Evolutionary conservation across 2,113 vertebrate genomes (phyloP).

Genomic region (Solenodon paradoxus): DNA sequence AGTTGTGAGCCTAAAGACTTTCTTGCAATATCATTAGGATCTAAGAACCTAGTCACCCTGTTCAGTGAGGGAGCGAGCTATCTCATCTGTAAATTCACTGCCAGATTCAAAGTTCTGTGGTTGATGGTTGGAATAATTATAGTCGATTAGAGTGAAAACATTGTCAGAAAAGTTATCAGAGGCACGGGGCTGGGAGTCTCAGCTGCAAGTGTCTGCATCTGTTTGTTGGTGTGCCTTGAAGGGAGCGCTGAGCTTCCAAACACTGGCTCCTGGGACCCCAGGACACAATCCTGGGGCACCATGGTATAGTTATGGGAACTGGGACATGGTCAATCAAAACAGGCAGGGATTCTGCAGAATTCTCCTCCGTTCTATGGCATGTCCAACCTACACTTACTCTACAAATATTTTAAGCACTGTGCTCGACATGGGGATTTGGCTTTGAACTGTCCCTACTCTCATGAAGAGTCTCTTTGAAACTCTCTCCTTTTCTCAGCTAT

Average conservation of each 20-base stretch:
- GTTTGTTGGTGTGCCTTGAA: no score
- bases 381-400: not conserved
- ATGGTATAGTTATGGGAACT: no score
- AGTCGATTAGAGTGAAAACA: not conserved
- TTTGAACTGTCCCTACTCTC: not conserved
- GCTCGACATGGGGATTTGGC: not conserved
- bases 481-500: not conserved
- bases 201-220: not conserved
- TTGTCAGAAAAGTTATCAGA: not conserved
- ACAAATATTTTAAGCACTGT: no score
- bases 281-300: not conserved
- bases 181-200: rapidly evolving
- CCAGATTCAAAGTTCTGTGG: not conserved
- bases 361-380: no score
- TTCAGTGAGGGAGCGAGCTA: not conserved
- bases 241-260: not conserved
- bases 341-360: rapidly evolving
- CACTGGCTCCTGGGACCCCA: not conserved
- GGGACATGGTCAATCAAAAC: not conserved
- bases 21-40: no score
- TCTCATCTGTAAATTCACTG: not conserved
- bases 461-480: not conserved
- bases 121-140: not conserved
- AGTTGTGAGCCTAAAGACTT: not conserved
- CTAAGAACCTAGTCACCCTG: no score